Percentiles rank a stretch among this genome's conserved stretches.
Conservation (phyloP, 2,113 vertebrate species). For the Neoarius graeffei region DNA sequence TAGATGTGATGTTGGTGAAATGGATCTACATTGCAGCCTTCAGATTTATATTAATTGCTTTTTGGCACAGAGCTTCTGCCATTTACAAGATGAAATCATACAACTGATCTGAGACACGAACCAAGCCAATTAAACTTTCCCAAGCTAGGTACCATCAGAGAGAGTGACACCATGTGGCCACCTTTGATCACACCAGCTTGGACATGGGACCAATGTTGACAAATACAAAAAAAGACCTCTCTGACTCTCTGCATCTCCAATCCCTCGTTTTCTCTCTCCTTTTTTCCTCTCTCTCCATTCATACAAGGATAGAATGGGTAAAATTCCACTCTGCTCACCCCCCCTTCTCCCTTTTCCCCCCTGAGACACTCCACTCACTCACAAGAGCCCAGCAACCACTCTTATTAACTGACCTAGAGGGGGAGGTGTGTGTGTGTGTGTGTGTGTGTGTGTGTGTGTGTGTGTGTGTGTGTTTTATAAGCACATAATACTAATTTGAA, state of each 20-base stretch:
- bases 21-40: background rate
- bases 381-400: constrained; percentile 57
- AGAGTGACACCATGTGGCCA: constrained; percentile 56
- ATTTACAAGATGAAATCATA: background rate
- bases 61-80: constrained; percentile 12
- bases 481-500: background rate
- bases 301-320: constrained; percentile 48
- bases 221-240: constrained; percentile 38
- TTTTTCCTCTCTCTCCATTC: constrained; percentile 47
- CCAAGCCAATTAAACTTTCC: background rate
- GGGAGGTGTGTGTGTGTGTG: constrained; percentile 45
- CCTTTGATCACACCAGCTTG: constrained; percentile 50
- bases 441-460: constrained; percentile 22
- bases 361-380: constrained; percentile 50
- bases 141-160: constrained; percentile 14
- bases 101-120: background rate
- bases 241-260: constrained; percentile 40
- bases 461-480: constrained; percentile 7
- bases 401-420: constrained; percentile 58
- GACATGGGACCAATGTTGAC: constrained; percentile 28
- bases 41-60: constrained; percentile 2
- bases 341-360: constrained; percentile 29
- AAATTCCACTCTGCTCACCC: constrained; percentile 52
- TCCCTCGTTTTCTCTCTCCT: constrained; percentile 54
- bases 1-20: background rate